Evolutionary conservation across 2,888 invertebrate species (phyloP).

Genomic region (Ommatoiulus sabulosus): DNA sequence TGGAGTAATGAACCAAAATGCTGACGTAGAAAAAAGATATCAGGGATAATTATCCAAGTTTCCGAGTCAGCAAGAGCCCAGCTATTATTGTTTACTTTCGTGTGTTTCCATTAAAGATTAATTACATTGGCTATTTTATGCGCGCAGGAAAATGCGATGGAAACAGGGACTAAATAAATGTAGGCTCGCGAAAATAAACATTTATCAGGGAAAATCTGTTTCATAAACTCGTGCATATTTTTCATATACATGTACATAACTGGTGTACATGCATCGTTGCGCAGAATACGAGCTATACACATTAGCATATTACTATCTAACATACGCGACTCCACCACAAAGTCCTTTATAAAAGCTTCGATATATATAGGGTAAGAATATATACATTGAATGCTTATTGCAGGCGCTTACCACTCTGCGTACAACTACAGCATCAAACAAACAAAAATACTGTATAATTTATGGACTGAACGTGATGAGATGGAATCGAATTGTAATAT

Average conservation of each 20-base stretch:
- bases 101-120: slow-evolving; percentile 39
- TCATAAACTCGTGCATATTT: background rate
- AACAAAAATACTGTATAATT: no score
- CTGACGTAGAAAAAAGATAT: background rate
- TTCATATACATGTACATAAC: background rate
- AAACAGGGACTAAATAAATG: background rate
- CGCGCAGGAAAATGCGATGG: background rate
- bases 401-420: no score
- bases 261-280: slow-evolving; percentile 1
- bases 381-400: no score
- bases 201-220: background rate
- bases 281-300: background rate
- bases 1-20: slow-evolving; percentile 9
- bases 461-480: no score
- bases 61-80: slow-evolving; percentile 23
- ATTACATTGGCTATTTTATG: background rate
- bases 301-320: background rate
- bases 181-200: background rate
- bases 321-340: background rate
- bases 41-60: slow-evolving; percentile 36
- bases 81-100: slow-evolving; percentile 40
- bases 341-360: no score
- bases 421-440: no score
- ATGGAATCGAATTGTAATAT: no score
- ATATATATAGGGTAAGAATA: no score